Evolutionary conservation across 2,113 vertebrate species (phyloP).

Genomic region (Cottus gobio): DNA sequence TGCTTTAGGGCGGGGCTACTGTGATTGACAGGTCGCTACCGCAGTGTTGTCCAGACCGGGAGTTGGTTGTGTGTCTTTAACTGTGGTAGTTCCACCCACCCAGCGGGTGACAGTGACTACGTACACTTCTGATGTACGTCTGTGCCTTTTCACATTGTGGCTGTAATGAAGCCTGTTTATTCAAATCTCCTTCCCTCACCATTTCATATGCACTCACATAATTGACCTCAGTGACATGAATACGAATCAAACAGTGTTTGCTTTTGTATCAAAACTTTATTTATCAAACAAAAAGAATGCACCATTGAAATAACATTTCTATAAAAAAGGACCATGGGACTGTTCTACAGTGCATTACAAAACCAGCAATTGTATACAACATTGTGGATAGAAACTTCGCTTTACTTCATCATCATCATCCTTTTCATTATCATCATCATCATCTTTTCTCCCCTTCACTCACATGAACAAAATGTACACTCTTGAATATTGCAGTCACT

Average conservation of each 20-base stretch:
- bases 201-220: not conserved
- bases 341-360: constrained; percentile 96
- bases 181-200: not conserved
- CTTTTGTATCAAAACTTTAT: constrained; percentile 97
- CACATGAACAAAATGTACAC: constrained; percentile 88
- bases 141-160: not conserved
- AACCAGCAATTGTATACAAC: constrained; percentile 92
- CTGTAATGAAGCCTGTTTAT: not conserved
- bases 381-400: constrained; percentile 87
- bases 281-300: constrained; percentile 96
- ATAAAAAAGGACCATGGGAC: constrained; percentile 94
- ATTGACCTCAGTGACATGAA: not conserved
- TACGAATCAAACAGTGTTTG: not conserved
- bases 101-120: not conserved
- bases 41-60: no score
- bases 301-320: constrained; percentile 96
- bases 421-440: constrained; percentile 42
- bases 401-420: constrained; percentile 70
- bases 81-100: no score
- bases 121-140: not conserved
- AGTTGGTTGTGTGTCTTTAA: no score
- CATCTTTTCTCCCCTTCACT: constrained; percentile 60
- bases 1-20: no score
- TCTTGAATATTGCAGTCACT: constrained; percentile 88
- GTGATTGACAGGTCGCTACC: no score